These are phyloP conservation scores for Andrena marginata DNA, from an alignment of 2,888 invertebrate genomes.

Conservation along the genomic window DNA sequence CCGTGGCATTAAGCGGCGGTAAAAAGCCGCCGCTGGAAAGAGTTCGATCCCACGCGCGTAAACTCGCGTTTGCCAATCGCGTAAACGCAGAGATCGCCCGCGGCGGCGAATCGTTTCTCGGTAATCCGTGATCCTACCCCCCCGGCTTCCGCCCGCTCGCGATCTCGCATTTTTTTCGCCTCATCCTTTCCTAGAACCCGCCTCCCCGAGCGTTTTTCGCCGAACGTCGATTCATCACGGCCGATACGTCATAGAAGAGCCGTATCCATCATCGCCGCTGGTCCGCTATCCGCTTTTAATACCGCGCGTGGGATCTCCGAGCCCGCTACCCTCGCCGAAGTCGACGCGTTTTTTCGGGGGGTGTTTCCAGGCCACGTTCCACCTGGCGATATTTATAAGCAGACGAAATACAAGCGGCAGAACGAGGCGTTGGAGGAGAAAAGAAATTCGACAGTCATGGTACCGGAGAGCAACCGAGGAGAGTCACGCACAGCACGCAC, in stretches of 20 bases:
- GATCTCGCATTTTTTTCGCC: conserved; percentile 4
- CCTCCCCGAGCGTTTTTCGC: conserved; percentile 15
- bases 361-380: not conserved
- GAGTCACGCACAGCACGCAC: conserved; percentile 19
- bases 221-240: conserved; percentile 18
- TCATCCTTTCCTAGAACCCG: not conserved
- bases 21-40: conserved; percentile 30
- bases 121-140: not conserved
- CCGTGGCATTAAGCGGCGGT: conserved; percentile 23
- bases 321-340: not conserved
- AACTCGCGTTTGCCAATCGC: conserved; percentile 56
- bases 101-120: conserved; percentile 36
- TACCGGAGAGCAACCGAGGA: not conserved
- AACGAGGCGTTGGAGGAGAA: not conserved
- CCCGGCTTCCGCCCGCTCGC: not conserved
- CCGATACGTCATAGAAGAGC: conserved; percentile 10
- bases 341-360: not conserved
- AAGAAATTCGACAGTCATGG: not conserved
- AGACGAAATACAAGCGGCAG: not conserved
- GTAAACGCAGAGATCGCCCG: conserved; percentile 45
- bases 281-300: conserved; percentile 21
- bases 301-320: not conserved
- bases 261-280: not conserved
- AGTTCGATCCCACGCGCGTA: conserved; percentile 49
- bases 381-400: not conserved